phyloP scores from a whole-genome alignment of 2,113 vertebrate genomes.

The Phrynocephalus versicolor region DNA sequence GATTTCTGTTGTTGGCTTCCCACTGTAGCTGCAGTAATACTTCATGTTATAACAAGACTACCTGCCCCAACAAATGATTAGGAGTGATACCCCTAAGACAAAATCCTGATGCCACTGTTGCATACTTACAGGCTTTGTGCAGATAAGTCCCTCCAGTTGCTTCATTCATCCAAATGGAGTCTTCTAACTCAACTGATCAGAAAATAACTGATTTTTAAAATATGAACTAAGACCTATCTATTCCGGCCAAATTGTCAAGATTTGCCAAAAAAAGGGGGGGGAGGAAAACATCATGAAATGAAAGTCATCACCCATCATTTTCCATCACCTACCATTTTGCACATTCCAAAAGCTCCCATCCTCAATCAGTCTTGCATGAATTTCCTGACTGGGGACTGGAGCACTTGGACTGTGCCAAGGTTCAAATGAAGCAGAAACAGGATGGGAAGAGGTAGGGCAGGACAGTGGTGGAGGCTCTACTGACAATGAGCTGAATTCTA shows the following conservation, averaged over 20 bases:
- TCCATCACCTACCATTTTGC: neutral
- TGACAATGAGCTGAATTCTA: neutral
- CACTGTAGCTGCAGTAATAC: neutral
- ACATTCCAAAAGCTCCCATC: too few species aligned
- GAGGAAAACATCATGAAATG: neutral
- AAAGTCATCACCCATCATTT: neutral
- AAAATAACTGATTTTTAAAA: neutral
- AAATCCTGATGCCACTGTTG: slow-evolving; percentile 1
- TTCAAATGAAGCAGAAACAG: too few species aligned
- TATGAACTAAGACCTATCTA: neutral
- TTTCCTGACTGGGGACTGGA: neutral
- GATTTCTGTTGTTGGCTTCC: neutral
- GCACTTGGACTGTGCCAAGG: too few species aligned
- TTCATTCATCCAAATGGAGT: neutral
- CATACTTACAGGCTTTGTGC: neutral
- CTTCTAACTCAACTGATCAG: neutral
- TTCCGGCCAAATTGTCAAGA: neutral
- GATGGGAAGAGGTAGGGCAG: too few species aligned
- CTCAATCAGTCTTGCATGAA: too few species aligned
- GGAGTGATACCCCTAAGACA: neutral
- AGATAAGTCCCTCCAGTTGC: neutral
- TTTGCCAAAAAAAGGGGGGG: neutral
- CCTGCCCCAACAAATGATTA: neutral
- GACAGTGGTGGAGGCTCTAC: neutral
- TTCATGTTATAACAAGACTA: neutral